Base-by-base conservation (phyloP, 2,888 invertebrate genomes). In the Acleris cristana region DNA sequence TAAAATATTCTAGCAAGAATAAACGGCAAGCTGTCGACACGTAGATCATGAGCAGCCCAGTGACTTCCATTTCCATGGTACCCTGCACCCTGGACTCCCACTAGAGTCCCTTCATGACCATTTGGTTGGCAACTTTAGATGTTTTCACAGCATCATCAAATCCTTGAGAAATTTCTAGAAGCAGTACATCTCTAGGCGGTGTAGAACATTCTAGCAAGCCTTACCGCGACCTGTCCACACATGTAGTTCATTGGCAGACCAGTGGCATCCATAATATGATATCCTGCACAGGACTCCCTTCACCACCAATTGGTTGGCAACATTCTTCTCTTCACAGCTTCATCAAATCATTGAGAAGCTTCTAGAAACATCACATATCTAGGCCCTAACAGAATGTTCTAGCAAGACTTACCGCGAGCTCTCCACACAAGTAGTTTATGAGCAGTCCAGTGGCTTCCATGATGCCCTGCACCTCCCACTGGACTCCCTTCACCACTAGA, bases 191-290 rank as follows among this genome's bases (percentile, higher is more conserved):
- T 34, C 34, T 34, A 34, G 34, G 34, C 34, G 10, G 10, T 34
- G 1, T 0, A 34, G 10, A 34, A 34, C 34, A 34, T 34, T 34
- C 34, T 34, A 34, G 34, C 7, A 7, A 30, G 64, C n/a, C n/a
- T 94, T 82, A 97, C 97, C 65, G 96, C 96, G 69, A 96, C 90
- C 73, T 94, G 94, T 69, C 96, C 96, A 82, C 97, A 97, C 94
- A 97, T 96, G 80, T 95, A 96, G 76, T 95, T 95, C 81, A 97
- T 96, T 69, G 97, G 93, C 55, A 96, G 88, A 30, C 94, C 92
- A 1, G 98, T 98, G 14, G 98, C 98, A 81, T 98, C 96, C 89
- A n/a, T n/a, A n/a, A n/a, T n/a, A 98, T 97, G 18, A 98, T 97
- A 79, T 95, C 95, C 44, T 95, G 94, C 96, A 96, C 82, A 98